Evolutionary conservation across 2,113 vertebrate species (phyloP).

Genomic region (Notarius lentiginosus): DNA sequence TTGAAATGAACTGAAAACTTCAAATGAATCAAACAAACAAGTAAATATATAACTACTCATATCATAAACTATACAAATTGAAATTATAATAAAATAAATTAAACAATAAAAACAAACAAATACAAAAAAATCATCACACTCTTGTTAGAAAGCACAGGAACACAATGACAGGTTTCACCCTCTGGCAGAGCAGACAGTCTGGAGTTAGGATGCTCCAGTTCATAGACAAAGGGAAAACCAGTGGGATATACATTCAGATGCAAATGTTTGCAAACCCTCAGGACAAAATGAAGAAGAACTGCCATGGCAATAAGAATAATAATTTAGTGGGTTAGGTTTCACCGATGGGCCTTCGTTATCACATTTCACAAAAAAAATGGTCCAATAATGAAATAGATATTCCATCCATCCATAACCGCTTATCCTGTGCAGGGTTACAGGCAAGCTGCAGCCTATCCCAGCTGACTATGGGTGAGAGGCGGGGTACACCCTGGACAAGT

Average conservation of each 20-base stretch:
- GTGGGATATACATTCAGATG: constrained; percentile 9
- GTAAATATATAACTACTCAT: not conserved
- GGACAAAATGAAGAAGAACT: constrained; percentile 4
- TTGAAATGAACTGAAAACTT: not conserved
- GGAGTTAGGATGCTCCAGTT: not conserved
- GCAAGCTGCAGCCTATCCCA: no score
- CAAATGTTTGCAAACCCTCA: constrained; percentile 7
- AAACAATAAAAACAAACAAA: not conserved
- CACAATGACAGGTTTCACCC: not conserved
- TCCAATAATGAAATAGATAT: no score
- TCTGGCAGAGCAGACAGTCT: constrained; percentile 16
- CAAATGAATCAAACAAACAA: not conserved
- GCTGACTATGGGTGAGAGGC: no score
- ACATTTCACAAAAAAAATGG: not conserved
- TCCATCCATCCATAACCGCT: no score
- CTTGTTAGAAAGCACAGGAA: constrained; percentile 9
- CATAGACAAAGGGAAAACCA: not conserved
- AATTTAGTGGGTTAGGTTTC: not conserved
- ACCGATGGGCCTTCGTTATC: not conserved
- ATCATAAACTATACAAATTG: not conserved
- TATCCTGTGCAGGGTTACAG: no score
- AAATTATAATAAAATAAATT: not conserved
- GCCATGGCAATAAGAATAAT: not conserved
- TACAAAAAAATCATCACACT: not conserved
- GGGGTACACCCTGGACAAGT: no score